phyloP scores from a whole-genome alignment of 2,888 invertebrate genomes.

The Latrodectus elegans region DNA sequence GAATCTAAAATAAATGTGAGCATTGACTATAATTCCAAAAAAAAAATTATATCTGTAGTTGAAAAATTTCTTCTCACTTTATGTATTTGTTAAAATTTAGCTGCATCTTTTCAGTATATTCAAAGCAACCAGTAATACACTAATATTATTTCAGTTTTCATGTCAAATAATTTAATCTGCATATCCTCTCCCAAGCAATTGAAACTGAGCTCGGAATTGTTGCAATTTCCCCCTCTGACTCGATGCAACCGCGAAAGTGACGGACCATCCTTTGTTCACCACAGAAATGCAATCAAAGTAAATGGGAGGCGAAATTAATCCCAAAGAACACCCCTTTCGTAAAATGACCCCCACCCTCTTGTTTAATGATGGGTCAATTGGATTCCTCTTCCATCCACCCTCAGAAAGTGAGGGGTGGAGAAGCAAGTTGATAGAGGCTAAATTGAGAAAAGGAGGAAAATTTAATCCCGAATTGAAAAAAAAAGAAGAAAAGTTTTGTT shows the following conservation, averaged over 20 bases:
- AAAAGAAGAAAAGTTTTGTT: constrained; percentile 21
- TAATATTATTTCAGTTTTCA: no score
- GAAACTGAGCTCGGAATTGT: neutral
- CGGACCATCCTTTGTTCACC: neutral
- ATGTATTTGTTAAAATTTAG: no score
- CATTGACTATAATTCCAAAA: no score
- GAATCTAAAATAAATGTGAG: no score
- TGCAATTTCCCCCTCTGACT: neutral
- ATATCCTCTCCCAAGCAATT: no score
- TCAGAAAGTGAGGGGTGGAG: neutral
- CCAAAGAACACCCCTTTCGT: constrained; percentile 5
- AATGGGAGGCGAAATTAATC: constrained; percentile 46
- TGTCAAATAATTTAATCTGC: no score
- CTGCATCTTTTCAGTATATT: no score
- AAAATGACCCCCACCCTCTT: constrained; percentile 1
- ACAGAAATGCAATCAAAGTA: constrained; percentile 49
- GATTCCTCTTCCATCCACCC: constrained; percentile 4
- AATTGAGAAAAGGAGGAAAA: constrained; percentile 4
- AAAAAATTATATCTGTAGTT: no score
- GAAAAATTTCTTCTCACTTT: no score
- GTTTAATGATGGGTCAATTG: constrained; percentile 49
- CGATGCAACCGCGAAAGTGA: constrained; percentile 4
- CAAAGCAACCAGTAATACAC: no score
- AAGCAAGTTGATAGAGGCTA: neutral
- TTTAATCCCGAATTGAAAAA: constrained; percentile 8